These are phyloP conservation scores for Peromyscus aztecus DNA, from an alignment of 2,797 vertebrate species.

Conservation along the genomic window DNA sequence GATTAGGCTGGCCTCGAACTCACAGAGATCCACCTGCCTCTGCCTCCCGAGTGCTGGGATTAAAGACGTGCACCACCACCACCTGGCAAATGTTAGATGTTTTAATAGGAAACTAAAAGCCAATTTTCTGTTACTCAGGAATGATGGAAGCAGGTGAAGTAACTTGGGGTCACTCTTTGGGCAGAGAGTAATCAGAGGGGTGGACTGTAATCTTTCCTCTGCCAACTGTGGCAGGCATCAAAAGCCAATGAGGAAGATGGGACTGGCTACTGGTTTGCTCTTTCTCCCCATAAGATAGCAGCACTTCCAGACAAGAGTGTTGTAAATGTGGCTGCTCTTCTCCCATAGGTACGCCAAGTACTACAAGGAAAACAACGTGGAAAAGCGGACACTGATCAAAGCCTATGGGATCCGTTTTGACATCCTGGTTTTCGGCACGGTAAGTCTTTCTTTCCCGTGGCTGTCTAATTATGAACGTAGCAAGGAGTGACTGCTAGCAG, in stretches of 20 bases:
- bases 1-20: too few relatives aligned
- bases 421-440: conserved; percentile 93
- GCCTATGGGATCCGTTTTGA: conserved; percentile 94
- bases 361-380: conserved; percentile 84
- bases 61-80: too few relatives aligned
- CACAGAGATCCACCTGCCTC: too few relatives aligned
- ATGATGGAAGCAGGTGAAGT: not conserved
- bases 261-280: not conserved
- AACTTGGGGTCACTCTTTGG: accelerated
- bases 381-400: conserved; percentile 92
- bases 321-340: conserved; percentile 19
- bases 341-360: conserved; percentile 91
- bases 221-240: not conserved
- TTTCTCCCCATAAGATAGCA: conserved; percentile 26
- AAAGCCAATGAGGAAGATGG: not conserved
- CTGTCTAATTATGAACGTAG: not conserved
- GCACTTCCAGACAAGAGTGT: not conserved
- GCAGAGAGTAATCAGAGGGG: not conserved
- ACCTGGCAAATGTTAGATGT: not conserved
- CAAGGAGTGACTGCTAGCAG: not conserved
- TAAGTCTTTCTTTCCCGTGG: conserved; percentile 73
- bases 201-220: not conserved
- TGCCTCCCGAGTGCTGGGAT: too few relatives aligned
- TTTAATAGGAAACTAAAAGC: conserved; percentile 27
- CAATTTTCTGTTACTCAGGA: not conserved